Evolutionary conservation across 2,888 invertebrate genomes (phyloP), one percentile per base, ranked within the genome.

Genomic region (Tipula confusa): DNA sequence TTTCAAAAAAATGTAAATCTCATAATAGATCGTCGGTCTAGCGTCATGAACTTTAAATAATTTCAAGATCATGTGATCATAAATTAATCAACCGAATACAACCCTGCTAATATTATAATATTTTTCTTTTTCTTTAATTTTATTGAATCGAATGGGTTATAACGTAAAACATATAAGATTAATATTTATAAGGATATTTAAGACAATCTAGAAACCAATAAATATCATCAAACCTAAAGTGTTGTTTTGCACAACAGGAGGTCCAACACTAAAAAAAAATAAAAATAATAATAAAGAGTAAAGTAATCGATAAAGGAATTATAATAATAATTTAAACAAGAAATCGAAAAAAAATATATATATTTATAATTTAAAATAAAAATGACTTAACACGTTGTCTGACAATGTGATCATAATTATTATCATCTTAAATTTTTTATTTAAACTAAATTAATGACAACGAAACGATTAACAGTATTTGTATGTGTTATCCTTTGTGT

Each of bases 281-380:
- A 64, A 64, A 64, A 64, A 24, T 9, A 43, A 36, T 36, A 43
- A 18, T 64, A 64, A 64, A 24, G 64, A 64, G 24, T 64, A 11
- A 64, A 64, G 64, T 64, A 64, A 64, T 64, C 64, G 64, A 64
- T 64, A 64, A 64, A 64, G 64, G 64, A 64, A 64, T 64, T 64
- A 64, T 64, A 64, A 64, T 43, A 43, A 43, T 64, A 64, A 64
- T 64, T 64, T 64, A 64, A 64, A 64, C 64, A 64, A 64, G 9
- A 64, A 64, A 64, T 64, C 64, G 64, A 24, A 64, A 18, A 2
- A 43, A 43, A 64, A 18, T 24, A 24, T 64, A 9, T n/a, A n/a
- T n/a, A 3, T 64, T 64, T 24, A 24, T 24, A 64, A 64, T 64
- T 64, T n/a, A 64, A 24, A 18, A 64, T 24, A 18, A 15, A 18